Percentiles rank a stretch among this genome's conserved stretches.
These are phyloP conservation scores for Taxidea taxus DNA, from an alignment of 2,113 vertebrate genomes.

Conservation along the genomic window DNA sequence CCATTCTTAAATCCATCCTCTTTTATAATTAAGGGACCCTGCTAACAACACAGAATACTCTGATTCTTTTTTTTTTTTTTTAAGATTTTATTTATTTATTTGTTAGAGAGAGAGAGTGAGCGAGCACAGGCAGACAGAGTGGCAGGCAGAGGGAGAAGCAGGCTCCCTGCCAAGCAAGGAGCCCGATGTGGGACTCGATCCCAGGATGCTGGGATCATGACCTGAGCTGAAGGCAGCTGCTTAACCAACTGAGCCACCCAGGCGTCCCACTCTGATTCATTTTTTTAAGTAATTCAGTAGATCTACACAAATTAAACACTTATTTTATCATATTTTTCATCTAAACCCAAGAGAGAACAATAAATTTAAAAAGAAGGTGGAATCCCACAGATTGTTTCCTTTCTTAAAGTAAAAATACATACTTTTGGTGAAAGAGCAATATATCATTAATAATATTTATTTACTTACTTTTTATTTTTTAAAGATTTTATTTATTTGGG, in stretches of 20 bases:
- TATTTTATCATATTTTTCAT: background rate
- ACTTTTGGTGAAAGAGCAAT: background rate
- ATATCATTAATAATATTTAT: background rate
- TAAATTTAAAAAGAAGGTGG: background rate
- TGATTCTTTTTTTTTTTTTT: conserved; percentile 3
- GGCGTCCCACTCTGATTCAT: background rate
- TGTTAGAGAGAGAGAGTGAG: too few relatives aligned
- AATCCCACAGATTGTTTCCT: background rate
- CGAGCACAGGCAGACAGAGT: too few relatives aligned
- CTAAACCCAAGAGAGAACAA: background rate
- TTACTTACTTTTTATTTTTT: too few relatives aligned
- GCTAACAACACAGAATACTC: conserved; percentile 50
- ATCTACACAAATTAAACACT: background rate
- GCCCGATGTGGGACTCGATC: too few relatives aligned
- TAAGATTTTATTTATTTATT: too few relatives aligned
- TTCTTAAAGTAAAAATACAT: background rate
- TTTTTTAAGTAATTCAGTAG: background rate
- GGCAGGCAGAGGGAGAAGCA: too few relatives aligned
- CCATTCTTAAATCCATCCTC: background rate
- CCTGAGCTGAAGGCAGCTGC: too few relatives aligned
- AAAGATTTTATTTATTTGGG: too few relatives aligned
- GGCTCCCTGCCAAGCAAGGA: too few relatives aligned
- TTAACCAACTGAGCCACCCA: too few relatives aligned
- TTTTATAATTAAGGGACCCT: conserved; percentile 27
- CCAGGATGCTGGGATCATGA: too few relatives aligned